Conservation (phyloP, 2,888 invertebrate species). For the Drosophila quasianomalipes region DNA sequence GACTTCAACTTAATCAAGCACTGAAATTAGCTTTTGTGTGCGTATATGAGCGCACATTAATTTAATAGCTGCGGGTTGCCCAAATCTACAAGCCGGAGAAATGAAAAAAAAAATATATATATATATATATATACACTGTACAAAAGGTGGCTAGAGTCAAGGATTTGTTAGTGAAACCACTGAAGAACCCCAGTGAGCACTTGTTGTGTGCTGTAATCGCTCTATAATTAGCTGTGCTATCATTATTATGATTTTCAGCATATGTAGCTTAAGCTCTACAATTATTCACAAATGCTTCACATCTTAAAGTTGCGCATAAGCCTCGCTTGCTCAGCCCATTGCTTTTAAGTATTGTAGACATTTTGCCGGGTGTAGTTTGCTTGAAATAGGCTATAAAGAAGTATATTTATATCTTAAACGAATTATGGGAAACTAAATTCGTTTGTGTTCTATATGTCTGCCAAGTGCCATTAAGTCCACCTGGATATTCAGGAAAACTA, state of each 20-base stretch:
- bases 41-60: constrained; percentile 77
- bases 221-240: constrained; percentile 46
- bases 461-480: constrained; percentile 75
- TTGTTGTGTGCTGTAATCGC: constrained; percentile 33
- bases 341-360: not conserved
- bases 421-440: constrained; percentile 34
- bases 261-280: not conserved
- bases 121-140: constrained; percentile 38
- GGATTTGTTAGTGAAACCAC: constrained; percentile 19
- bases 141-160: constrained; percentile 23
- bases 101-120: not conserved
- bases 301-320: not conserved
- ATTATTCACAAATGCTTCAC: not conserved
- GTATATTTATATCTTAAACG: constrained; percentile 20
- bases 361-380: constrained; percentile 10
- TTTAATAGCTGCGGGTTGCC: constrained; percentile 68
- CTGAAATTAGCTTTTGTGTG: constrained; percentile 78
- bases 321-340: not conserved
- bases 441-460: constrained; percentile 22
- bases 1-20: constrained; percentile 78
- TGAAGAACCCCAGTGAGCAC: constrained; percentile 8
- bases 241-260: constrained; percentile 4
- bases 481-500: constrained; percentile 71
- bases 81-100: constrained; percentile 14
- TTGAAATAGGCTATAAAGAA: constrained; percentile 1